Percentiles rank a stretch among this genome's conserved stretches.
Conservation (phyloP, 2,113 vertebrate species). For the Cyanoderma ruficeps region DNA sequence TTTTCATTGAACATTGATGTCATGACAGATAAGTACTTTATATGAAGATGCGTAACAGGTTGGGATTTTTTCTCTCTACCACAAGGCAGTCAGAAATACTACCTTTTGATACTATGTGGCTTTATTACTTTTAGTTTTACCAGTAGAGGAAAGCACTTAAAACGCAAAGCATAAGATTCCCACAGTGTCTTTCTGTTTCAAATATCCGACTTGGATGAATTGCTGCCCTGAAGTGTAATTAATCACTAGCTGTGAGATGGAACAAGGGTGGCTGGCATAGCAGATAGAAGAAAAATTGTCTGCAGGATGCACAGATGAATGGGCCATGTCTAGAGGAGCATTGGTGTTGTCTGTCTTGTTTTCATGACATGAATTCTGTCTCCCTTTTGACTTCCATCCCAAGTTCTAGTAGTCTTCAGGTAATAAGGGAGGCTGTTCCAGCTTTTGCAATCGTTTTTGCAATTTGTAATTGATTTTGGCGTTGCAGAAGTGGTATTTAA, state of each 20-base stretch:
- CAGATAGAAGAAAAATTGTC: conserved; percentile 20
- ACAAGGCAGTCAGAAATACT: not conserved
- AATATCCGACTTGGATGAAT: not conserved
- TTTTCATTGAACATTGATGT: not conserved
- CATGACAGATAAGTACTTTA: not conserved
- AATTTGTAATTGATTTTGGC: not conserved
- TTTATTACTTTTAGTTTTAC: conserved; percentile 25
- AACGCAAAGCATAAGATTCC: not conserved
- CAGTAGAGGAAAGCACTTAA: not conserved
- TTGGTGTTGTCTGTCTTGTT: not conserved
- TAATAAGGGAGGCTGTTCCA: not conserved
- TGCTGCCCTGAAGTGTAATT: conserved; percentile 30
- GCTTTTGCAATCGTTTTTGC: not conserved
- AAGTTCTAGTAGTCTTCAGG: not conserved
- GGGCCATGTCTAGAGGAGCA: not conserved
- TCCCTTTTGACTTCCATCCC: conserved; percentile 6
- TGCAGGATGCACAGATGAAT: not conserved
- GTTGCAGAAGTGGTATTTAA: not conserved
- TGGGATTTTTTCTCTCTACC: not conserved
- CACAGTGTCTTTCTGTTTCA: conserved; percentile 4
- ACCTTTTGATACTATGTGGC: not conserved
- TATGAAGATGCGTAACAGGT: not conserved
- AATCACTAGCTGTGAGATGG: not conserved
- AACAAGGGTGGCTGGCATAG: not conserved
- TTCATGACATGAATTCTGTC: not conserved